These are phyloP conservation scores for Drosophila tripunctata DNA, from an alignment of 2,888 invertebrate species.

Conservation along the genomic window DNA sequence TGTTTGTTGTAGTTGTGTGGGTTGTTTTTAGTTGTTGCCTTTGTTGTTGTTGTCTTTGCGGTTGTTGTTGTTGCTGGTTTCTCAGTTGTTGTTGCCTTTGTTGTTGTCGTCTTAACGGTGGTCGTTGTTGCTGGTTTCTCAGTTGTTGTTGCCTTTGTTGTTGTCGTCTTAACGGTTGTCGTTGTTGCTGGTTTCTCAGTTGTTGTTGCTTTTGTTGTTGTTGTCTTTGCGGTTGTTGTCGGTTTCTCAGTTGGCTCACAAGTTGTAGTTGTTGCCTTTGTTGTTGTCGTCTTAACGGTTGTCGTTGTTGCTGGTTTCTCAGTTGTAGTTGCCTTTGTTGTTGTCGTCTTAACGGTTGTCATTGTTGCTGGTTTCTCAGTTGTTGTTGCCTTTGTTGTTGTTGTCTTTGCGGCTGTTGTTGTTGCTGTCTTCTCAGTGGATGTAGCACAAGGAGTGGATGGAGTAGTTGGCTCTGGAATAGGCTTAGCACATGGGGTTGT, in stretches of 20 bases:
- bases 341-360: constrained; percentile 1
- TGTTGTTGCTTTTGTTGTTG: neutral
- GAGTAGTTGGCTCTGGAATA: neutral
- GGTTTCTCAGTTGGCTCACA: constrained; percentile 1
- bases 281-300: neutral
- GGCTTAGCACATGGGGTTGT: constrained; percentile 5
- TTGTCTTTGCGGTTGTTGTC: neutral
- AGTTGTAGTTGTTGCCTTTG: neutral
- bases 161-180: neutral
- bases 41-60: neutral
- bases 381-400: neutral
- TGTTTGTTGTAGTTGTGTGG: neutral
- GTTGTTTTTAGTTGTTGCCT: constrained; percentile 14
- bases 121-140: neutral
- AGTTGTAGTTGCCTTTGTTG: neutral
- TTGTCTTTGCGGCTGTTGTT: neutral
- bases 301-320: constrained; percentile 14
- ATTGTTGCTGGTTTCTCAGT: neutral
- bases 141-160: constrained; percentile 10
- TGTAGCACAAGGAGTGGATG: neutral
- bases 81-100: constrained; percentile 2
- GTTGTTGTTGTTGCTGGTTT: constrained; percentile 14
- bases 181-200: constrained; percentile 6
- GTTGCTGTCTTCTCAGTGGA: neutral
- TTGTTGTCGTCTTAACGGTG: neutral